Base-by-base conservation (phyloP, 2,888 invertebrate genomes). In the Philaethria dido region DNA sequence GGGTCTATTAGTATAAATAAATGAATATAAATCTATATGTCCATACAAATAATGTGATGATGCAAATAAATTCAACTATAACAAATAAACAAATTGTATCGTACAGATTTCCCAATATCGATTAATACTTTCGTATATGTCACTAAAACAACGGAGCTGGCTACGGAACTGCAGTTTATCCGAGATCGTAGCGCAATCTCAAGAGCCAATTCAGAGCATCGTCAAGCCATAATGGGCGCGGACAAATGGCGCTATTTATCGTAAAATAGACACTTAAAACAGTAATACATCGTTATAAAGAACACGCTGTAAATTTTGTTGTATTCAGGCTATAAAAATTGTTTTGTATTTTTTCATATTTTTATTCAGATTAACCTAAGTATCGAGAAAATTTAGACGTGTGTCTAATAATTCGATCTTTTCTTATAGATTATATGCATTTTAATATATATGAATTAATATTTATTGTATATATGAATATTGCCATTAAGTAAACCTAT, bases 261-360 rank as follows among this genome's bases (percentile, higher is more conserved):
- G 88, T 86, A 84, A 88, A 88, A 88, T 88, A 85, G 86, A 84
- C 84, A 86, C 85, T 88, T 81, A 89, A 88, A 88, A 84, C 82
- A 80, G 80, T 83, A 83, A 86, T 87, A 87, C 84, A 78, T 86
- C 85, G 86, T 85, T 85, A 80, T 45, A 55, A 39, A 52, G 44
- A 44, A 78, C 79, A 83, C 83, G n/a, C 44, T 54, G 42, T 63
- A 54, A 57, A 57, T 57, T 54, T 63, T 18, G 44, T 63, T 63
- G 42, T 54, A 42, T 29, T 45, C 22, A 11, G n/a, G 18, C 55
- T 55, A 8, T 57, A 39, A 22, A 14, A n/a, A 25, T 16, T 4
- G 29, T 50, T 29, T 25, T 13, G 13, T 39, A 8, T 14, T 25
- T 50, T 25, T 25, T 50, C n/a, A 25, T n/a, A 33, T 1, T 5